phyloP scores from a whole-genome alignment of 2,797 vertebrate genomes.

The Tokudaia muenninki region DNA sequence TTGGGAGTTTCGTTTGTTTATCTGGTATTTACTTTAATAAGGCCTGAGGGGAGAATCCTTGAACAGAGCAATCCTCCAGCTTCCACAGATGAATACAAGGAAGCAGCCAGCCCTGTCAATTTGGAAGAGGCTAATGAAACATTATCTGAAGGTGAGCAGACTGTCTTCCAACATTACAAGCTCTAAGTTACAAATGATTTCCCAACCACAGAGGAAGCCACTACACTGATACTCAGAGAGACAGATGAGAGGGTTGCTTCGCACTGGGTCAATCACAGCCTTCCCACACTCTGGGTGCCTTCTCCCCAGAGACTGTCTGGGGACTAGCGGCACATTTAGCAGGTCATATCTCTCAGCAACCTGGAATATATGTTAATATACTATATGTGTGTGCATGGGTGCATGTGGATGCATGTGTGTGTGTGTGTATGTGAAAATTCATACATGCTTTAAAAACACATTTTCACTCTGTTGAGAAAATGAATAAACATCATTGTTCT shows the following conservation, averaged over 20 bases:
- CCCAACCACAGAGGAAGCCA: conserved; percentile 69
- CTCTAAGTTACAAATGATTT: conserved; percentile 80
- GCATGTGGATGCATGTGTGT: no score
- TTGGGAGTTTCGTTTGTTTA: conserved; percentile 67
- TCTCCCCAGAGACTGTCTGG: neutral
- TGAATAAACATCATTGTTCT: conserved; percentile 20
- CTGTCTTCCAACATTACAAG: conserved; percentile 74
- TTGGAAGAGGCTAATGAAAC: conserved; percentile 83
- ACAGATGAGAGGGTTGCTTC: conserved; percentile 63
- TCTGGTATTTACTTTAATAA: conserved; percentile 78
- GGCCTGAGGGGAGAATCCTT: conserved; percentile 66
- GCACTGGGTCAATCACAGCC: neutral
- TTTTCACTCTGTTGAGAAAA: conserved; percentile 56
- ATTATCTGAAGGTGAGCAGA: conserved; percentile 80
- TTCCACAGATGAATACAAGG: conserved; percentile 66
- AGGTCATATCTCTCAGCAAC: neutral
- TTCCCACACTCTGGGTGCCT: neutral
- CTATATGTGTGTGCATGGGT: neutral
- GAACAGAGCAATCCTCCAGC: conserved; percentile 74
- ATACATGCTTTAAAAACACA: conserved; percentile 55
- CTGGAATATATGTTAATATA: neutral
- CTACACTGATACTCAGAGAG: conserved; percentile 70
- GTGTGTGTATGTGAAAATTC: neutral
- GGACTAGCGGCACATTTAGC: no score
- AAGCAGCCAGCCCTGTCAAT: conserved; percentile 72